phyloP scores from a whole-genome alignment of 2,113 vertebrate species.

The Pangasianodon gigas region DNA sequence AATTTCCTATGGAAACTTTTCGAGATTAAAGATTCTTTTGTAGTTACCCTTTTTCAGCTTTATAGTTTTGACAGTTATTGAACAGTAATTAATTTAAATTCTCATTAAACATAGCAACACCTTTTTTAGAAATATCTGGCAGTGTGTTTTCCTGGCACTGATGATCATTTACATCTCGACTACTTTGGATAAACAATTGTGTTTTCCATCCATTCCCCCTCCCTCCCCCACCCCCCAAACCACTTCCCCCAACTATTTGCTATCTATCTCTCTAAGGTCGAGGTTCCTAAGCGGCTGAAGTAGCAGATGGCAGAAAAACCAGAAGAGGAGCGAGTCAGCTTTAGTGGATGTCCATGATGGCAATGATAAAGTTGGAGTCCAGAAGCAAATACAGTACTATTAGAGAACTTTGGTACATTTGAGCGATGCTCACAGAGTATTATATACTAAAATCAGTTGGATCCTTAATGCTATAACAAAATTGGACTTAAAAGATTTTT shows the following conservation, averaged over 20 bases:
- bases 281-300: constrained; percentile 75
- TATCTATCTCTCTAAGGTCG: constrained; percentile 69
- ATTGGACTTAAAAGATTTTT: neutral
- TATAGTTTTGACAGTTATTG: neutral
- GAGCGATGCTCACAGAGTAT: neutral
- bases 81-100: neutral
- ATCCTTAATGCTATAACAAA: neutral
- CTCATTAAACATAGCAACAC: neutral
- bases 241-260: neutral
- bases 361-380: neutral
- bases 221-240: neutral
- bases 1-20: neutral
- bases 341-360: neutral
- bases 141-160: neutral
- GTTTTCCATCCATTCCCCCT: neutral
- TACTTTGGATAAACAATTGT: constrained; percentile 2
- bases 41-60: neutral
- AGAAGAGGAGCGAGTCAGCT: neutral
- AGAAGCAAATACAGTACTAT: constrained; percentile 3
- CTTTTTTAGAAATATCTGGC: neutral
- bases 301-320: constrained; percentile 50
- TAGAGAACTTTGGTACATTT: neutral
- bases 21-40: neutral
- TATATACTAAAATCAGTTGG: neutral
- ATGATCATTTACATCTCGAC: neutral